Percentiles rank a stretch among this genome's conserved stretches.
Conservation (phyloP, 1,140 invertebrate genomes). For the Bombus confusus region DNA sequence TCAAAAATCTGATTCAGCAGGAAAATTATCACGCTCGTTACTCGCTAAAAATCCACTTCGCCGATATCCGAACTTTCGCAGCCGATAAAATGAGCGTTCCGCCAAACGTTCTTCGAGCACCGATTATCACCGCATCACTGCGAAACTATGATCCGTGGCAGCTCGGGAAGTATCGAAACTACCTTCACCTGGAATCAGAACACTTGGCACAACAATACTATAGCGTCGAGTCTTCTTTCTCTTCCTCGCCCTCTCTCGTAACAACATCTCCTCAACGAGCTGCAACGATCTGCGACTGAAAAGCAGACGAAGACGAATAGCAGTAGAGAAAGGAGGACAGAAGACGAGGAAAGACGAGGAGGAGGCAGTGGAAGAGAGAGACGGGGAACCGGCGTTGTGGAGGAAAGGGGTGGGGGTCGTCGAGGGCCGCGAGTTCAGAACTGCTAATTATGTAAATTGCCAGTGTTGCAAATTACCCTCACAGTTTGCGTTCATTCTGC, state of each 20-base stretch:
- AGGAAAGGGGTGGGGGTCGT: constrained; percentile 38
- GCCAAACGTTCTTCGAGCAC: background rate
- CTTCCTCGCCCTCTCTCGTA: no score
- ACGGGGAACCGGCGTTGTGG: background rate
- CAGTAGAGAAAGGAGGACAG: background rate
- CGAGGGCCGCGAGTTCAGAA: constrained; percentile 77
- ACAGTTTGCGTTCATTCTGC: constrained; percentile 82
- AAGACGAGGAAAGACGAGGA: background rate
- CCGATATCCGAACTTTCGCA: background rate
- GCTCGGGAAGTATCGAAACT: background rate
- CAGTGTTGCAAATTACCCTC: constrained; percentile 83
- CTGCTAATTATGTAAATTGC: constrained; percentile 84
- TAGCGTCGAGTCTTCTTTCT: background rate
- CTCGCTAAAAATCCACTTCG: background rate
- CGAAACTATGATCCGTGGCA: background rate
- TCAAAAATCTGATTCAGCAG: no score
- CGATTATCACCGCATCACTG: background rate
- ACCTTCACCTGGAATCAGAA: background rate
- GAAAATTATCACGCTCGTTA: background rate
- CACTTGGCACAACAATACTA: background rate
- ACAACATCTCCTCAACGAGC: background rate
- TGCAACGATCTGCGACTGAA: background rate
- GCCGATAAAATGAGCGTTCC: background rate
- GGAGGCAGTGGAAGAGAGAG: background rate
- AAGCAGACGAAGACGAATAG: background rate